A percentile compares a stretch with the other conserved stretches of the same genome.
Conservation (phyloP, 2,113 vertebrate genomes). For the Mustela lutreola region DNA sequence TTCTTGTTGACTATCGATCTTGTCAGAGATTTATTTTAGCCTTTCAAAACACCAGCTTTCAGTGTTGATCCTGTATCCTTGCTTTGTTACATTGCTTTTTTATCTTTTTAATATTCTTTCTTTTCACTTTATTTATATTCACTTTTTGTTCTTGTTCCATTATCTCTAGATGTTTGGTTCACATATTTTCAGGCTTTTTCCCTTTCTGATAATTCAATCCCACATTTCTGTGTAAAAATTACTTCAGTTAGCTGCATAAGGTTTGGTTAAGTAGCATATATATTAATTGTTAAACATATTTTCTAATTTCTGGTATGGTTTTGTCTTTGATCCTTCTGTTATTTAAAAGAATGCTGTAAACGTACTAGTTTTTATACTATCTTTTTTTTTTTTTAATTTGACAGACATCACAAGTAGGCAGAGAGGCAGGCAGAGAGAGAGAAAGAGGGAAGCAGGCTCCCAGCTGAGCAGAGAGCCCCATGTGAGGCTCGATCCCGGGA, state of each 20-base stretch:
- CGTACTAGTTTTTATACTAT: neutral
- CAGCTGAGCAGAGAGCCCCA: too few relatives aligned
- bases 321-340: neutral
- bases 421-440: too few relatives aligned
- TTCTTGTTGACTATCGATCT: neutral
- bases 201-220: neutral
- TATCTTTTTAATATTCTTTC: neutral
- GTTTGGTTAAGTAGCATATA: neutral
- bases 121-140: neutral
- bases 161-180: neutral
- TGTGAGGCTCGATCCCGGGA: too few relatives aligned
- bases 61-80: neutral
- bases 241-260: neutral
- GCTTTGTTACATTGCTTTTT: neutral
- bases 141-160: neutral
- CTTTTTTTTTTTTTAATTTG: neutral
- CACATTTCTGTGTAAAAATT: neutral
- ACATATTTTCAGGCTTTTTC: neutral
- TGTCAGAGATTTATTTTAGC: neutral
- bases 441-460: too few relatives aligned
- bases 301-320: neutral
- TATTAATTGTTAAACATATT: neutral
- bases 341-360: neutral
- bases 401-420: too few relatives aligned
- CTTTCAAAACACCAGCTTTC: neutral